Percentiles rank a stretch among this genome's conserved stretches.
These are phyloP conservation scores for Oscheius sp. DNA, from an alignment of 2,888 invertebrate species.

Conservation along the genomic window DNA sequence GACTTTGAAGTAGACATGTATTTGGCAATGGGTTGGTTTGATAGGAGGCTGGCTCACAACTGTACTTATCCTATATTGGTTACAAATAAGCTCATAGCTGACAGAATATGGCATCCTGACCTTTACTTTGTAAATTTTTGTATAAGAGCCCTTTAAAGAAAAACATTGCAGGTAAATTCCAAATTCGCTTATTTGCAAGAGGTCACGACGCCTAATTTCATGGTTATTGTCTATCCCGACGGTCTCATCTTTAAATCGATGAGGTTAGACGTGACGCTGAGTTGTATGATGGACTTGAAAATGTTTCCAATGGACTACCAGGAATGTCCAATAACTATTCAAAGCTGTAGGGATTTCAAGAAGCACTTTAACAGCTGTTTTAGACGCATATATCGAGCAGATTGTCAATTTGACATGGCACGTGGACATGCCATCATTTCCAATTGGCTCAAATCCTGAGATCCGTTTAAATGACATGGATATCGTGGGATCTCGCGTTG, in stretches of 20 bases:
- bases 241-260: conserved; percentile 73
- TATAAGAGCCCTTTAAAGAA: neutral
- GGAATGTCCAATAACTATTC: conserved; percentile 69
- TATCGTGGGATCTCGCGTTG: conserved; percentile 59
- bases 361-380: neutral
- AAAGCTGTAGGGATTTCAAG: conserved; percentile 62
- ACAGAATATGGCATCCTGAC: conserved; percentile 70
- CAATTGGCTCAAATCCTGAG: conserved; percentile 67
- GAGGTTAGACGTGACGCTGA: conserved; percentile 72
- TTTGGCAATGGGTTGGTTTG: conserved; percentile 73
- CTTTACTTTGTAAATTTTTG: conserved; percentile 65
- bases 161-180: conserved; percentile 58
- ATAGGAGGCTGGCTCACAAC: conserved; percentile 71
- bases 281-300: conserved; percentile 67
- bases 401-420: conserved; percentile 71
- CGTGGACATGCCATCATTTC: conserved; percentile 66
- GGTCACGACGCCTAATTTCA: conserved; percentile 65
- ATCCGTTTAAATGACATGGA: conserved; percentile 72
- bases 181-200: conserved; percentile 71
- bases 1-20: conserved; percentile 73
- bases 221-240: conserved; percentile 72
- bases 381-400: conserved; percentile 71
- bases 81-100: conserved; percentile 67
- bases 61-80: conserved; percentile 72
- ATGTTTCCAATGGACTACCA: conserved; percentile 68